Conservation (phyloP, 2,113 vertebrate genomes). For the Oriolus oriolus region DNA sequence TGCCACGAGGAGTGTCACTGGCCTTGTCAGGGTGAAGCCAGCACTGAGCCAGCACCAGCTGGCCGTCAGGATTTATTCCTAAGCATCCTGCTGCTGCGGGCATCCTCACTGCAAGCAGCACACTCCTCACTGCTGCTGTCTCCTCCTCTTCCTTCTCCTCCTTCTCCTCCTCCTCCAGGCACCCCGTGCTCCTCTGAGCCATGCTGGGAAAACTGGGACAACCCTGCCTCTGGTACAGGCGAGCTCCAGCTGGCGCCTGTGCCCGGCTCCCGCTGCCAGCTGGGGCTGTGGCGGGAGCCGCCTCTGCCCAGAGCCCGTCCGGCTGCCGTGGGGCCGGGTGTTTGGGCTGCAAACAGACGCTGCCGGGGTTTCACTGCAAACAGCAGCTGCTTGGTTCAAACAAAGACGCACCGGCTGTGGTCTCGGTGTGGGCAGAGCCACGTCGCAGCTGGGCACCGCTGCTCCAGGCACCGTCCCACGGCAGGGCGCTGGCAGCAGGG, state of each 20-base stretch:
- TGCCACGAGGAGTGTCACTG: not conserved
- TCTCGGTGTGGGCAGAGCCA: not conserved
- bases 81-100: fast-evolving
- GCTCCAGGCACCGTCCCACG: fast-evolving
- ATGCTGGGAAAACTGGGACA: fast-evolving
- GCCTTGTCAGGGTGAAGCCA: not conserved
- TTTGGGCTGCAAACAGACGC: constrained; percentile 45
- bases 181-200: not conserved
- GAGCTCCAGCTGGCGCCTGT: not conserved
- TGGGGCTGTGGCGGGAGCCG: not conserved
- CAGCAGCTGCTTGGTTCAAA: constrained; percentile 20
- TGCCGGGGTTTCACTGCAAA: constrained; percentile 20
- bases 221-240: not conserved
- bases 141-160: not conserved
- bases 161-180: not conserved
- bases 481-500: fast-evolving
- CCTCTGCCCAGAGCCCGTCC: not conserved
- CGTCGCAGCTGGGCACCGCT: not conserved
- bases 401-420: not conserved
- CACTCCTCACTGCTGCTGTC: not conserved
- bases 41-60: not conserved
- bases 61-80: not conserved
- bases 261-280: not conserved
- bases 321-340: not conserved
- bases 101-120: not conserved